Evolutionary conservation across 1,140 invertebrate genomes (phyloP), one percentile per base, ranked within the genome.

Genomic region (Phymorhynchus buccinoides): DNA sequence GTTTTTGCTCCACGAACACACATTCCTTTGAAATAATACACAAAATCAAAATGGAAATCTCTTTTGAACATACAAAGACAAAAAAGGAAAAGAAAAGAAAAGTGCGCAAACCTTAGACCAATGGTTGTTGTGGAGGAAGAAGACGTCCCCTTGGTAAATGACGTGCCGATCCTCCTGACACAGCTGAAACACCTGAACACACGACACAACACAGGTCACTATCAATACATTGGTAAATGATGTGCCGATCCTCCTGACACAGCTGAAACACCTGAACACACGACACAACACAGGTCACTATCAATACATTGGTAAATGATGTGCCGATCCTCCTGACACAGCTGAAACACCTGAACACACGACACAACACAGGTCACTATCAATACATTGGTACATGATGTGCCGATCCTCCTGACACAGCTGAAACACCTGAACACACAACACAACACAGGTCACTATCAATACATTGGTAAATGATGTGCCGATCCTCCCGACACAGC

Each of bases 201-300:
- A 89, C 27, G 68, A 52, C 48, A 52, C 48, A 52, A 18, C 48
- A 9, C 48, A 52, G 12, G n/a, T n/a, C n/a, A n/a, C n/a, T n/a
- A n/a, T n/a, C n/a, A n/a, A n/a, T n/a, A n/a, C n/a, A n/a, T n/a
- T 88, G 88, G 84, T 89, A 90, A 81, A 92, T 90, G 56, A 92
- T 75, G 86, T 92, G 91, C 39, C 91, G 86, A n/a, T 89, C 89
- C 84, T 91, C 89, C 78, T 90, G 86, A 82, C 89, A 90, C 32
- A 92, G 84, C 75, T 52, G 22, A 52, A n/a, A 52, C 48, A 52
- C 48, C 48, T 52, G 48, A 52, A 52, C 48, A 52, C 48, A 89
- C 27, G 68, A 52, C 48, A 52, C 48, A 52, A 18, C 48, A 9
- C 48, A 52, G 12, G n/a, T n/a, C n/a, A n/a, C n/a, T n/a, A n/a